Conservation (phyloP, 2,888 invertebrate species). For the Nysson spinosus region DNA sequence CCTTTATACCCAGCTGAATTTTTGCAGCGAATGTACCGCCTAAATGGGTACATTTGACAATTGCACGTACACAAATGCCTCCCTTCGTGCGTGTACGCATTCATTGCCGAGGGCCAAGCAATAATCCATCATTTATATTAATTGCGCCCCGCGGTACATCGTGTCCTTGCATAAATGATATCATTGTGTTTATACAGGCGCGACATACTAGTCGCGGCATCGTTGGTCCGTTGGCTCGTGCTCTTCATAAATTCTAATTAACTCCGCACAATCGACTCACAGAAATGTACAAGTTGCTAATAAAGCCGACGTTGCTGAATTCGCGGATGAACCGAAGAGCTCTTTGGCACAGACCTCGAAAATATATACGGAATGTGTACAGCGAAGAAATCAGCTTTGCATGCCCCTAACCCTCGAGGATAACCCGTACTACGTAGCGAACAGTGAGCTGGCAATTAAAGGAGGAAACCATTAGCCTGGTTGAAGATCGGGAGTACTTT, state of each 20-base stretch:
- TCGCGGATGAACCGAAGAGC: slow-evolving; percentile 29
- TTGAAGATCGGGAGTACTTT: slow-evolving; percentile 32
- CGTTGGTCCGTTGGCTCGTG: slow-evolving; percentile 51
- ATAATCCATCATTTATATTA: slow-evolving; percentile 76
- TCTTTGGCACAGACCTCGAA: no score
- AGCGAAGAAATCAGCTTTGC: slow-evolving; percentile 13
- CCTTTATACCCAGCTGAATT: slow-evolving; percentile 23
- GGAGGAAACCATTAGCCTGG: slow-evolving; percentile 56
- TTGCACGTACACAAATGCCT: slow-evolving; percentile 8
- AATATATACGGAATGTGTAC: not conserved
- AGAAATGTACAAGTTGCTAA: slow-evolving; percentile 44
- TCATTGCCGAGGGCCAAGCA: slow-evolving; percentile 55
- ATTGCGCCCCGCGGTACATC: slow-evolving; percentile 69
- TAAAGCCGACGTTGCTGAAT: slow-evolving; percentile 41
- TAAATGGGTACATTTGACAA: slow-evolving; percentile 43
- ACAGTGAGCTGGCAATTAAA: slow-evolving; percentile 62
- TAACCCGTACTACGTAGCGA: slow-evolving; percentile 49
- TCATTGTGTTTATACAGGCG: slow-evolving; percentile 65
- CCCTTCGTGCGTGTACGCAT: slow-evolving; percentile 55
- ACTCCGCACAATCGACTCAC: slow-evolving; percentile 68
- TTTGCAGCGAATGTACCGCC: slow-evolving; percentile 37
- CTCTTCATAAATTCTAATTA: slow-evolving; percentile 75
- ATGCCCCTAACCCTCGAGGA: slow-evolving; percentile 36
- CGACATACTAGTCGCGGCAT: slow-evolving; percentile 40
- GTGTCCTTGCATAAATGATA: slow-evolving; percentile 68